phyloP scores from a whole-genome alignment of 2,888 invertebrate species.

The Eurytoma californica region DNA sequence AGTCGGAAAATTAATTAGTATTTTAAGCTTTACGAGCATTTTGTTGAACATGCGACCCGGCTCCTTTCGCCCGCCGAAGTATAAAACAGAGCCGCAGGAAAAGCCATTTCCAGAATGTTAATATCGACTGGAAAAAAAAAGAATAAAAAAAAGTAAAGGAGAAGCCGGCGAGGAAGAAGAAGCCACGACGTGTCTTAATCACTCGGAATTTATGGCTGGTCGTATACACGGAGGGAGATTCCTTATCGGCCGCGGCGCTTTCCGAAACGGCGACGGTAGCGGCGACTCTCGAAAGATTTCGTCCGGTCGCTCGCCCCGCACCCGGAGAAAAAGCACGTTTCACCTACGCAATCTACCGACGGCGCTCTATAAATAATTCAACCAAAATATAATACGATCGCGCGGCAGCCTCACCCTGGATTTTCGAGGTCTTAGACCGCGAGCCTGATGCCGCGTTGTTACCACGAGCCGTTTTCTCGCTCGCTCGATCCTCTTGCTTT shows the following conservation, averaged over 20 bases:
- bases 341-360: slow-evolving; percentile 51
- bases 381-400: slow-evolving; percentile 67
- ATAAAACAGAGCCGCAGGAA: slow-evolving; percentile 34
- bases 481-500: slow-evolving; percentile 12
- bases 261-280: not conserved
- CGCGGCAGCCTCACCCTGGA: slow-evolving; percentile 33
- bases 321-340: slow-evolving; percentile 49
- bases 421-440: slow-evolving; percentile 41
- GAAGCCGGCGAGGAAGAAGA: not conserved
- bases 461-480: not conserved
- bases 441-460: not conserved
- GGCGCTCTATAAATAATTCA: slow-evolving; percentile 73
- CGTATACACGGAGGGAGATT: slow-evolving; percentile 21
- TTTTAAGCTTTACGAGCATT: slow-evolving; percentile 42
- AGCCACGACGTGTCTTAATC: slow-evolving; percentile 46
- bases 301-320: slow-evolving; percentile 2
- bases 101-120: slow-evolving; percentile 24
- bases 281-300: not conserved
- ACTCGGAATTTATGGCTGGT: slow-evolving; percentile 40
- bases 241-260: slow-evolving; percentile 28
- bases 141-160: not conserved
- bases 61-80: not conserved
- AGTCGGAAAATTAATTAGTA: slow-evolving; percentile 39
- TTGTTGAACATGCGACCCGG: slow-evolving; percentile 6
- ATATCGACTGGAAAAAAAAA: not conserved